A percentile compares a stretch with the other conserved stretches of the same genome.
Conservation (phyloP, 2,888 invertebrate genomes). For the Sepioteuthis lessoniana region DNA sequence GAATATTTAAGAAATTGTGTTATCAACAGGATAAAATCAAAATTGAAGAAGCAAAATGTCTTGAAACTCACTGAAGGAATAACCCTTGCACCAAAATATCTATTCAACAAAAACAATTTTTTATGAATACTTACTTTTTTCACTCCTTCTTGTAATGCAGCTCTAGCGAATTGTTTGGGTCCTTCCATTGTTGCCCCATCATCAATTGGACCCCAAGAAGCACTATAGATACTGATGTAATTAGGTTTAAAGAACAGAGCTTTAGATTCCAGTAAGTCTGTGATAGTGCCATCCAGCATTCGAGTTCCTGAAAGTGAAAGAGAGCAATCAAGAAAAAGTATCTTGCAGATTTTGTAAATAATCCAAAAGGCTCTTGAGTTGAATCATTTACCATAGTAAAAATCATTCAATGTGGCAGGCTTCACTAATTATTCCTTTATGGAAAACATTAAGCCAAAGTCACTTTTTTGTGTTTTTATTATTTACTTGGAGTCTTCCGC, state of each 20-base stretch:
- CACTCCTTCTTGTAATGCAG: constrained; percentile 85
- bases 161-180: constrained; percentile 84
- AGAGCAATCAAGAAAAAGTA: neutral
- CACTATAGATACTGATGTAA: constrained; percentile 72
- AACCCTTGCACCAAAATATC: too few relatives aligned
- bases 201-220: constrained; percentile 85
- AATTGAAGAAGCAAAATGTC: too few relatives aligned
- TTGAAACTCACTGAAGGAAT: too few relatives aligned
- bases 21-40: too few relatives aligned
- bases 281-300: constrained; percentile 73
- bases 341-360: neutral
- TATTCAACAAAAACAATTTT: neutral
- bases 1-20: too few relatives aligned
- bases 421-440: too few relatives aligned
- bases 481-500: too few relatives aligned
- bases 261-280: constrained; percentile 72
- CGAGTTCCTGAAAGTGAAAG: constrained; percentile 66
- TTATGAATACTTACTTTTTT: constrained; percentile 78
- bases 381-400: too few relatives aligned
- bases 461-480: too few relatives aligned
- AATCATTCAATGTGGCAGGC: too few relatives aligned
- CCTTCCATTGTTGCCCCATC: constrained; percentile 91
- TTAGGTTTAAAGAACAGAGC: constrained; percentile 69
- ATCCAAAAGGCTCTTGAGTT: neutral
- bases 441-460: too few relatives aligned